Evolutionary conservation across 2,888 invertebrate genomes (phyloP).

Genomic region (Deroplatys truncata): DNA sequence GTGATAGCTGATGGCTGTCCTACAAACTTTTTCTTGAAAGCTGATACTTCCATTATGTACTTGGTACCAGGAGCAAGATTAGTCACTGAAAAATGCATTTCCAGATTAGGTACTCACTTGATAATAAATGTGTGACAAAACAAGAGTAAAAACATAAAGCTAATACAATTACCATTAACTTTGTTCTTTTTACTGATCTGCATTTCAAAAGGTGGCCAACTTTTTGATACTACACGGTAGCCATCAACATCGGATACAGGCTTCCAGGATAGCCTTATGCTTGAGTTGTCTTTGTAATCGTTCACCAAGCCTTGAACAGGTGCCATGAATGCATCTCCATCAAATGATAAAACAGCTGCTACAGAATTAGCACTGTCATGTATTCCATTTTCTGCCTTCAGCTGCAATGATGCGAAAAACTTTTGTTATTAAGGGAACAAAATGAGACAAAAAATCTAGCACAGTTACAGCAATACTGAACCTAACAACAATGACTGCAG

Average conservation of each 20-base stretch:
- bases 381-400: slow-evolving; percentile 61
- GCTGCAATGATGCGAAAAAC: slow-evolving; percentile 43
- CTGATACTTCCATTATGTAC: slow-evolving; percentile 58
- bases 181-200: slow-evolving; percentile 42
- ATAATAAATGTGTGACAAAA: slow-evolving; percentile 10
- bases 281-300: slow-evolving; percentile 48
- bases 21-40: slow-evolving; percentile 54
- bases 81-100: slow-evolving; percentile 45
- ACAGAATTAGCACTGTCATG: slow-evolving; percentile 59
- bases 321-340: slow-evolving; percentile 60
- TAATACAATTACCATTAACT: slow-evolving; percentile 31
- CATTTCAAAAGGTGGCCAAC: slow-evolving; percentile 47
- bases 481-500: too few relatives aligned
- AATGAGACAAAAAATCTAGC: neutral
- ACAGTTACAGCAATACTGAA: too few relatives aligned
- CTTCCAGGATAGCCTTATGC: slow-evolving; percentile 60
- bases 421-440: neutral
- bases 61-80: slow-evolving; percentile 53
- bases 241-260: slow-evolving; percentile 54
- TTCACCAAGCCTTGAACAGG: slow-evolving; percentile 54
- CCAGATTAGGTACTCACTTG: neutral
- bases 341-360: slow-evolving; percentile 56
- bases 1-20: slow-evolving; percentile 41
- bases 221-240: slow-evolving; percentile 52
- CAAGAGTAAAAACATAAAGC: neutral